These are phyloP conservation scores for Luperina testacea DNA, from an alignment of 2,888 invertebrate species.

Conservation along the genomic window DNA sequence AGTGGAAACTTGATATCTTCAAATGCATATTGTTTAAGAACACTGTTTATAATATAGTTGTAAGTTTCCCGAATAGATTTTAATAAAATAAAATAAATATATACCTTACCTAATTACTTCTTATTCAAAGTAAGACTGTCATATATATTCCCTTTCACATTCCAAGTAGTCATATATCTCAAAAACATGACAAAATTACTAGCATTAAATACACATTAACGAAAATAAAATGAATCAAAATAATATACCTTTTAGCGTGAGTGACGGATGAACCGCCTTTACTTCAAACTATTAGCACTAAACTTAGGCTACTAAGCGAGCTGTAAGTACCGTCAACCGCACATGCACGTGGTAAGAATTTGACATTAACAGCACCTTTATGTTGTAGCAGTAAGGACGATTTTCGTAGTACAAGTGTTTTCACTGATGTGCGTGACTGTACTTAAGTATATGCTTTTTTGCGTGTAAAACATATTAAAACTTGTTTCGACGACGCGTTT, in stretches of 20 bases:
- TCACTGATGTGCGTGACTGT: neutral
- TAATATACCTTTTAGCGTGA: slow-evolving; percentile 19
- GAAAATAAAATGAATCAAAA: slow-evolving; percentile 23
- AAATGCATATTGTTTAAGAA: too few relatives aligned
- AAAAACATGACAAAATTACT: slow-evolving; percentile 20
- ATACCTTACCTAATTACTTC: slow-evolving; percentile 2
- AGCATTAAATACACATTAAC: slow-evolving; percentile 4
- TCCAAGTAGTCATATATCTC: neutral
- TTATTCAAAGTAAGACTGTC: slow-evolving; percentile 10
- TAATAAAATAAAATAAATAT: neutral
- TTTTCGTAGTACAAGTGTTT: neutral
- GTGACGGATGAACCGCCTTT: neutral
- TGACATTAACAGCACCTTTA: neutral
- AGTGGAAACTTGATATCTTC: too few relatives aligned
- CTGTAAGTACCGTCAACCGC: neutral
- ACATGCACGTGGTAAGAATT: neutral
- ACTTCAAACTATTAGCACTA: slow-evolving; percentile 10
- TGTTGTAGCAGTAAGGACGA: neutral
- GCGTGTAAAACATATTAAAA: slow-evolving; percentile 28
- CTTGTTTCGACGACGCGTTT: slow-evolving; percentile 20
- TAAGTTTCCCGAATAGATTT: too few relatives aligned
- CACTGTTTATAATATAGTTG: too few relatives aligned
- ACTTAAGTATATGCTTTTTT: neutral
- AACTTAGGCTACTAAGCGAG: slow-evolving; percentile 3
- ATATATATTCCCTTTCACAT: slow-evolving; percentile 16